These are phyloP conservation scores for Drosophila paramelanica DNA, from an alignment of 2,888 invertebrate genomes.

Conservation along the genomic window DNA sequence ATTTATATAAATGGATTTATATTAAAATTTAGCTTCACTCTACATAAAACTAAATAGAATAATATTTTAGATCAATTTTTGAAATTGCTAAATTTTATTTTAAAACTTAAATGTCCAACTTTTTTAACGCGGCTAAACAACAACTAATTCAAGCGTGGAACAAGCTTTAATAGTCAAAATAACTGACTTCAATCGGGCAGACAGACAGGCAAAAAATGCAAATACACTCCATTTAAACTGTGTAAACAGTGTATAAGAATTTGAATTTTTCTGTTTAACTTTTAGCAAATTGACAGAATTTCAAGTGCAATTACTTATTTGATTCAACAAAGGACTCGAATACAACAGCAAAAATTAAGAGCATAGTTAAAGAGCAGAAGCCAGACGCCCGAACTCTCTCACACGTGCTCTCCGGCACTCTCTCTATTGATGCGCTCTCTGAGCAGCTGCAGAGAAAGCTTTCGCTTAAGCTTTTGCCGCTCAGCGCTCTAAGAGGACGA, in stretches of 20 bases:
- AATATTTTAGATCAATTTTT: too few relatives aligned
- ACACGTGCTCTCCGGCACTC: background rate
- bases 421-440: constrained; percentile 11
- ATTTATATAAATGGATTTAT: background rate
- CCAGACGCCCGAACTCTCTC: background rate
- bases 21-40: background rate
- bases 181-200: too few relatives aligned
- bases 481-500: constrained; percentile 9
- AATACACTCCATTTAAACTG: background rate
- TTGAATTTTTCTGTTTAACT: background rate
- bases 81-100: too few relatives aligned
- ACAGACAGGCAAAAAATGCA: too few relatives aligned
- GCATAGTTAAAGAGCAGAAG: background rate
- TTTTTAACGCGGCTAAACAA: too few relatives aligned
- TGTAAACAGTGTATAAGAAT: background rate
- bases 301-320: constrained; percentile 22
- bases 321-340: constrained; percentile 2
- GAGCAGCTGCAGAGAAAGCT: constrained; percentile 27
- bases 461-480: constrained; percentile 16
- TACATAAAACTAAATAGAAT: too few relatives aligned
- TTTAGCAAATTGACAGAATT: constrained; percentile 4
- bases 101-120: too few relatives aligned
- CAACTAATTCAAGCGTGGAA: too few relatives aligned
- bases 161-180: too few relatives aligned
- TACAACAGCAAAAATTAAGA: constrained; percentile 8